Percentiles rank a stretch among this genome's conserved stretches.
phyloP scores from a whole-genome alignment of 2,888 invertebrate genomes.

The Calephelis perditalis region DNA sequence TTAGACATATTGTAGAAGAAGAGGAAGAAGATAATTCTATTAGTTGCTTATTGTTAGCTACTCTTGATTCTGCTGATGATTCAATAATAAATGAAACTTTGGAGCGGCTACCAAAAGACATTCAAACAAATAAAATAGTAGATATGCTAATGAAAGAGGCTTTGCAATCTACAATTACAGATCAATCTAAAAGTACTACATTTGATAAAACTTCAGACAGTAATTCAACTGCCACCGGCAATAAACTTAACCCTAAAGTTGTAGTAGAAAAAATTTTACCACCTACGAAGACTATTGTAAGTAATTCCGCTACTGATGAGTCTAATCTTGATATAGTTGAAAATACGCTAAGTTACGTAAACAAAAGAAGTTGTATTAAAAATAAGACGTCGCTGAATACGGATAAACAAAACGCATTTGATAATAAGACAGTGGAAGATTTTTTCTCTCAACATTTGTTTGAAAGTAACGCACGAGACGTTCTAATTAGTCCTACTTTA shows the following conservation, averaged over 20 bases:
- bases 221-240: neutral
- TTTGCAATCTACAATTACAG: constrained; percentile 29
- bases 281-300: constrained; percentile 25
- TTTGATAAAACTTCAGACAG: neutral
- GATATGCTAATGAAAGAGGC: constrained; percentile 52
- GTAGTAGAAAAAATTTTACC: neutral
- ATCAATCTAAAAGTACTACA: neutral
- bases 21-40: constrained; percentile 37
- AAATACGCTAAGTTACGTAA: constrained; percentile 43
- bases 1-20: constrained; percentile 15
- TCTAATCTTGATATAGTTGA: constrained; percentile 47
- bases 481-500: constrained; percentile 48
- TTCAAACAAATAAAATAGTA: constrained; percentile 42
- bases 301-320: constrained; percentile 46
- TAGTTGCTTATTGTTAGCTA: constrained; percentile 46
- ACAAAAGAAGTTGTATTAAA: constrained; percentile 27
- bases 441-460: constrained; percentile 50
- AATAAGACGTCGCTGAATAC: constrained; percentile 18
- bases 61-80: constrained; percentile 44
- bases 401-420: neutral
- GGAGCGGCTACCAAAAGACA: constrained; percentile 43
- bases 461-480: constrained; percentile 37
- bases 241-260: neutral
- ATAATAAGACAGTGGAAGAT: constrained; percentile 43
- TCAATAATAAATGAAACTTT: constrained; percentile 49